Percentiles rank a stretch among this genome's conserved stretches.
Evolutionary conservation across 1,140 invertebrate genomes (phyloP).

Genomic region (Drosophila malerkotliana): DNA sequence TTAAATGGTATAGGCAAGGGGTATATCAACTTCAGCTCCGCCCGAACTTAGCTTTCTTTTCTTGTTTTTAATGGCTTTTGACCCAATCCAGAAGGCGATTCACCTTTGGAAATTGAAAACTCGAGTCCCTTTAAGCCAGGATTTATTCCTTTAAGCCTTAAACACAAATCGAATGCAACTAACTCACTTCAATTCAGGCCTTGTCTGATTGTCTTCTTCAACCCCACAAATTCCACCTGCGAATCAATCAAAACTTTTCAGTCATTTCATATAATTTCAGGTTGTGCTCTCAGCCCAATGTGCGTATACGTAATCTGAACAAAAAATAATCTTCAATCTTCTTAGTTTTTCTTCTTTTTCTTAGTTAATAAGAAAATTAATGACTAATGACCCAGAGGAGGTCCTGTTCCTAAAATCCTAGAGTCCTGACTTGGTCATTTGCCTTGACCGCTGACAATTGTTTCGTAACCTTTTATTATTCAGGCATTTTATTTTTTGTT

Average conservation of each 20-base stretch:
- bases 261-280: slow-evolving; percentile 39
- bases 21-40: too few relatives aligned
- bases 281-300: slow-evolving; percentile 34
- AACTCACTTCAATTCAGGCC: slow-evolving; percentile 21
- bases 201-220: background rate
- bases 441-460: slow-evolving; percentile 59
- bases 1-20: too few relatives aligned
- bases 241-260: slow-evolving; percentile 57
- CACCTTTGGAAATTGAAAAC: slow-evolving; percentile 6
- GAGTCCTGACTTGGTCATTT: slow-evolving; percentile 44
- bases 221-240: background rate
- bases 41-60: too few relatives aligned
- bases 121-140: slow-evolving; percentile 8
- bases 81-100: background rate
- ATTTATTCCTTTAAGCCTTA: slow-evolving; percentile 1
- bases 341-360: too few relatives aligned
- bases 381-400: slow-evolving; percentile 41
- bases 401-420: slow-evolving; percentile 16
- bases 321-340: slow-evolving; percentile 19
- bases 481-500: slow-evolving; percentile 65
- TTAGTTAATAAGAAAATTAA: slow-evolving; percentile 17
- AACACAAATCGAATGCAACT: slow-evolving; percentile 10
- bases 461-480: slow-evolving; percentile 76
- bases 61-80: slow-evolving; percentile 27
- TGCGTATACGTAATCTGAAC: slow-evolving; percentile 65